A percentile compares a stretch with the other conserved stretches of the same genome.
These are phyloP conservation scores for Chlorodrepanis virens DNA, from an alignment of 2,113 vertebrate genomes.

Conservation along the genomic window DNA sequence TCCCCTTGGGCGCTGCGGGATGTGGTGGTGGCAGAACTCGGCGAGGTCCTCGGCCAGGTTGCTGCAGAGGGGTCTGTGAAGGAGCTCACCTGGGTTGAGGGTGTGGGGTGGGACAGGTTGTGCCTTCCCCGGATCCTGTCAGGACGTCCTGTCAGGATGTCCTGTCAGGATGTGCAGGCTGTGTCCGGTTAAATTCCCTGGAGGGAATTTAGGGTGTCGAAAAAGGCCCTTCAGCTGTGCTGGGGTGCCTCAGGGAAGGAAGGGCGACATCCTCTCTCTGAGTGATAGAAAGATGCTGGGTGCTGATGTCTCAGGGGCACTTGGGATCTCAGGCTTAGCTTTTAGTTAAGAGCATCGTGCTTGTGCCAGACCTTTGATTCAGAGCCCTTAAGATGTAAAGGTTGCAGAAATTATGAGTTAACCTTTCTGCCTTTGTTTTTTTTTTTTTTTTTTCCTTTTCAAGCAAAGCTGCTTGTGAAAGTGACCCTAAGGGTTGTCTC, in stretches of 20 bases:
- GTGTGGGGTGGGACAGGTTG: background rate
- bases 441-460: accelerated
- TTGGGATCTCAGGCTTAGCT: background rate
- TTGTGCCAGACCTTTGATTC: background rate
- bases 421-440: background rate
- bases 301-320: background rate
- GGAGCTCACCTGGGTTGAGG: background rate
- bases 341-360: background rate
- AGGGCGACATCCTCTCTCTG: background rate
- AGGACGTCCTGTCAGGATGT: background rate
- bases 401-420: background rate
- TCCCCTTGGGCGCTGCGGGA: background rate
- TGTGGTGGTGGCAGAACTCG: accelerated
- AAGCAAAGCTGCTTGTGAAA: background rate
- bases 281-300: background rate
- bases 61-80: background rate
- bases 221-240: accelerated
- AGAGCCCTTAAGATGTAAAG: background rate
- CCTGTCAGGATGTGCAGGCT: background rate
- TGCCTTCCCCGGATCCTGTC: background rate
- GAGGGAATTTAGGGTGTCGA: background rate
- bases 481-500: background rate
- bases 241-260: background rate
- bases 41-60: background rate
- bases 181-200: background rate